phyloP scores from a whole-genome alignment of 2,888 invertebrate genomes.

The Leptopterna dolabrata region DNA sequence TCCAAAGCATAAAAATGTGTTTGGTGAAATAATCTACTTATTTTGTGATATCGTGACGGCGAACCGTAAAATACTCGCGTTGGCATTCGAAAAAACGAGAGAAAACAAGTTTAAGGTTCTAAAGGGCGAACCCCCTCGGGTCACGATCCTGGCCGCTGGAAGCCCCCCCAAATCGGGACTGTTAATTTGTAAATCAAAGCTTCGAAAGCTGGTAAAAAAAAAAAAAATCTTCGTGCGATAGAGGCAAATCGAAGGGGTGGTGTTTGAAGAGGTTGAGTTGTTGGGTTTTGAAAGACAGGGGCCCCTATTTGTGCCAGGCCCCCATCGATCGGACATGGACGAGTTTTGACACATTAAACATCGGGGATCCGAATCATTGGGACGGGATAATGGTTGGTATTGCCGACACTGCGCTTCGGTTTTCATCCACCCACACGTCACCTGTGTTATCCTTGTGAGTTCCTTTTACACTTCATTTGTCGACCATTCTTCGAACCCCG shows the following conservation, averaged over 20 bases:
- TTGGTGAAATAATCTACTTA: not conserved
- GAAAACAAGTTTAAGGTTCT: not conserved
- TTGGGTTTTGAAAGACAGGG: constrained; percentile 12
- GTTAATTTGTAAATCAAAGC: constrained; percentile 25
- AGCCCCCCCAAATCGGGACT: constrained; percentile 13
- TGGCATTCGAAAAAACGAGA: not conserved
- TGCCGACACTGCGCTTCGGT: not conserved
- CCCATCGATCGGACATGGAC: constrained; percentile 48
- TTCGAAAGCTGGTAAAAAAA: not conserved
- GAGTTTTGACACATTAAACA: constrained; percentile 49
- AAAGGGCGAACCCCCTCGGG: not conserved
- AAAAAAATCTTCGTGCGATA: not conserved
- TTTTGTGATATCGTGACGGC: not conserved
- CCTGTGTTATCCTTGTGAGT: not conserved
- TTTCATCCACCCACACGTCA: constrained; percentile 38
- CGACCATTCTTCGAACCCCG: too few relatives aligned
- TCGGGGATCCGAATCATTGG: not conserved
- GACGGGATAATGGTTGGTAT: constrained; percentile 38
- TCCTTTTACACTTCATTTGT: not conserved
- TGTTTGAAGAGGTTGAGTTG: not conserved
- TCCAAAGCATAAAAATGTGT: not conserved
- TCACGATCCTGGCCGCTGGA: constrained; percentile 1
- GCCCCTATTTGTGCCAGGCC: not conserved
- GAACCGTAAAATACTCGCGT: not conserved
- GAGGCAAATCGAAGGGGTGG: constrained; percentile 12